Percentiles rank a stretch among this genome's conserved stretches.
Evolutionary conservation across 2,888 invertebrate genomes (phyloP).

Genomic region (Nomada ruficornis): DNA sequence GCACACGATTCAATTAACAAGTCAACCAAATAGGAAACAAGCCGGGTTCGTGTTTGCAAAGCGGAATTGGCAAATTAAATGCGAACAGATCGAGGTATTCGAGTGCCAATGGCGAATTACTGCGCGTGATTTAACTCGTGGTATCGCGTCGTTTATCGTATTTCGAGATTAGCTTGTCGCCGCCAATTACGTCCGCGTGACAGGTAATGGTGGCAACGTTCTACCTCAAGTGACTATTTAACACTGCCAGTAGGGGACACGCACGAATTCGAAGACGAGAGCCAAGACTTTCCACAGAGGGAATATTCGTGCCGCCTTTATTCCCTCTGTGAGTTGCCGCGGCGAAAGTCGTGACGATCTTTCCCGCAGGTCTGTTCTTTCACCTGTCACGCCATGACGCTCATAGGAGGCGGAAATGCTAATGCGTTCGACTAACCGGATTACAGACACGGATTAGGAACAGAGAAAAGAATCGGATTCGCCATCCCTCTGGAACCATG

Average conservation of each 20-base stretch:
- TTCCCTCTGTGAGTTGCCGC: slow-evolving; percentile 6
- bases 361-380: slow-evolving; percentile 56
- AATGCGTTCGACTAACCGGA: slow-evolving; percentile 69
- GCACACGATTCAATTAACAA: slow-evolving; percentile 19
- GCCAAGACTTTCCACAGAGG: slow-evolving; percentile 31
- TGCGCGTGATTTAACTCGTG: slow-evolving; percentile 55
- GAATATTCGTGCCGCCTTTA: slow-evolving; percentile 36
- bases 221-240: slow-evolving; percentile 40
- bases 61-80: slow-evolving; percentile 24
- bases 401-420: slow-evolving; percentile 64
- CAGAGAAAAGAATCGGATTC: slow-evolving; percentile 50
- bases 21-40: slow-evolving; percentile 4
- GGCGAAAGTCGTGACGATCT: slow-evolving; percentile 63
- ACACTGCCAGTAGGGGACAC: slow-evolving; percentile 6
- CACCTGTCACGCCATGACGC: slow-evolving; percentile 70
- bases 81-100: slow-evolving; percentile 24
- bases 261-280: slow-evolving; percentile 24
- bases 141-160: slow-evolving; percentile 62
- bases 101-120: slow-evolving; percentile 41
- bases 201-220: slow-evolving; percentile 23
- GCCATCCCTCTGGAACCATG: slow-evolving; percentile 16
- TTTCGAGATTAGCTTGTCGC: slow-evolving; percentile 68
- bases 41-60: background rate
- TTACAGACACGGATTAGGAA: slow-evolving; percentile 65
- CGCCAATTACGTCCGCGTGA: slow-evolving; percentile 50